Evolutionary conservation across 2,797 vertebrate species (phyloP).

Genomic region (Anniella stebbinsi): DNA sequence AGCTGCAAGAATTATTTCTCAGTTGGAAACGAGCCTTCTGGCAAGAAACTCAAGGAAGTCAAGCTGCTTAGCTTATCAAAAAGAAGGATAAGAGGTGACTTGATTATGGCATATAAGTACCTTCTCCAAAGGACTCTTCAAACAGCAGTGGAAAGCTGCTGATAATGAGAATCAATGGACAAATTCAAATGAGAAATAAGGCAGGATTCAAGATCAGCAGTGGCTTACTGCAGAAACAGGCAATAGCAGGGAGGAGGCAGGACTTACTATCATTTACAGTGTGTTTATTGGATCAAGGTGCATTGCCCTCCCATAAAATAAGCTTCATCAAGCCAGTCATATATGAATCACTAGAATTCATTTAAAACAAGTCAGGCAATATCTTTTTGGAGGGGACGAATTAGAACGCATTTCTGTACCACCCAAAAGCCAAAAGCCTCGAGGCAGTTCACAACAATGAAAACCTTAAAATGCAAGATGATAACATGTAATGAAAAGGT

Average conservation of each 20-base stretch:
- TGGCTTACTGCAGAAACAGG: neutral
- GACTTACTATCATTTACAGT: neutral
- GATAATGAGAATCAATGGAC: slow-evolving; percentile 31
- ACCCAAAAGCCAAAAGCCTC: too few relatives aligned
- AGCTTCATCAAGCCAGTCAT: neutral
- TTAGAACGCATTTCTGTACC: too few relatives aligned
- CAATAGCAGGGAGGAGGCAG: too few relatives aligned
- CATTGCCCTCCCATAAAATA: neutral
- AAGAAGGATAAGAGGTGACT: slow-evolving; percentile 35
- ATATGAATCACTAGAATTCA: neutral
- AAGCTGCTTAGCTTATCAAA: slow-evolving; percentile 34
- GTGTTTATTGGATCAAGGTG: neutral
- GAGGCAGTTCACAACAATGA: too few relatives aligned
- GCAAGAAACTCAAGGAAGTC: slow-evolving; percentile 2
- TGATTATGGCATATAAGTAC: slow-evolving; percentile 15
- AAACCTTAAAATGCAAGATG: too few relatives aligned
- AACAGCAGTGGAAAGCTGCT: slow-evolving; percentile 12
- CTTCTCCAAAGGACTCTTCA: slow-evolving; percentile 16
- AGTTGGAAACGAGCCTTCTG: neutral
- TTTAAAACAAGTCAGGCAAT: neutral
- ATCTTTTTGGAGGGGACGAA: too few relatives aligned
- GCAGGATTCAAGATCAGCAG: neutral
- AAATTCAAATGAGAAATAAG: slow-evolving; percentile 21
- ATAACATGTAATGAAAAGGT: too few relatives aligned
- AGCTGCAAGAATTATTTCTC: neutral